Percentiles rank a stretch among this genome's conserved stretches.
Conservation (phyloP, 2,888 invertebrate species). For the Cryptocephalus moraei region DNA sequence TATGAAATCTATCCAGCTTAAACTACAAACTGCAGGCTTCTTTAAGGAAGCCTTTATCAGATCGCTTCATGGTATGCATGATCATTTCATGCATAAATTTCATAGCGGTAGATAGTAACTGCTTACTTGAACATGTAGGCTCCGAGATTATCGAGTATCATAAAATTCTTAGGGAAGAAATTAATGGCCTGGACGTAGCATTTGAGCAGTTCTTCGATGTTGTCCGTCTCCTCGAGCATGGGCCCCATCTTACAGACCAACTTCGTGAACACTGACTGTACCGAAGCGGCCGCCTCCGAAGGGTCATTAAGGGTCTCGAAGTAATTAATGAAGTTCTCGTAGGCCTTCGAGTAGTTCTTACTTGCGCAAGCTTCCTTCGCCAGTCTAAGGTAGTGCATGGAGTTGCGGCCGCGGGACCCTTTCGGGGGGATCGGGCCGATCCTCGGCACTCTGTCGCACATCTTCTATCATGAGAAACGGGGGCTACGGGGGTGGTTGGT, state of each 20-base stretch:
- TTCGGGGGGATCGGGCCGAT: constrained; percentile 14
- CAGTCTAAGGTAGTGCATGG: constrained; percentile 17
- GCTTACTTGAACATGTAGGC: constrained; percentile 42
- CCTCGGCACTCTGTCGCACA: constrained; percentile 14
- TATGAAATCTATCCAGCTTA: too few species aligned
- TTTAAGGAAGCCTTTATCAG: too few species aligned
- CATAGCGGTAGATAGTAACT: background rate
- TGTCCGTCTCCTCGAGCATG: constrained; percentile 26
- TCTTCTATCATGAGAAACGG: too few species aligned
- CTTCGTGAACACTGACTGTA: constrained; percentile 20
- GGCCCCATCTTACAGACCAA: constrained; percentile 19
- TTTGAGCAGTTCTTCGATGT: constrained; percentile 32
- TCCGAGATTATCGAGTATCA: constrained; percentile 42
- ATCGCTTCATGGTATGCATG: too few species aligned
- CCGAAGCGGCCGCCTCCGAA: constrained; percentile 11
- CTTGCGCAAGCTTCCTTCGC: constrained; percentile 17
- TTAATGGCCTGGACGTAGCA: constrained; percentile 37
- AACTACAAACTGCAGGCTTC: background rate
- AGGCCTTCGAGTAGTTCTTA: constrained; percentile 17
- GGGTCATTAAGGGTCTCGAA: constrained; percentile 20
- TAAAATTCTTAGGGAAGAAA: constrained; percentile 40
- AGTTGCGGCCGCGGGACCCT: background rate
- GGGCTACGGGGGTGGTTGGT: too few species aligned
- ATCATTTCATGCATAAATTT: too few species aligned
- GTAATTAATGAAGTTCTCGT: constrained; percentile 22